Evolutionary conservation across 1,140 invertebrate genomes (phyloP), one percentile per base, ranked within the genome.

Genomic region (Platyscapa corneri): DNA sequence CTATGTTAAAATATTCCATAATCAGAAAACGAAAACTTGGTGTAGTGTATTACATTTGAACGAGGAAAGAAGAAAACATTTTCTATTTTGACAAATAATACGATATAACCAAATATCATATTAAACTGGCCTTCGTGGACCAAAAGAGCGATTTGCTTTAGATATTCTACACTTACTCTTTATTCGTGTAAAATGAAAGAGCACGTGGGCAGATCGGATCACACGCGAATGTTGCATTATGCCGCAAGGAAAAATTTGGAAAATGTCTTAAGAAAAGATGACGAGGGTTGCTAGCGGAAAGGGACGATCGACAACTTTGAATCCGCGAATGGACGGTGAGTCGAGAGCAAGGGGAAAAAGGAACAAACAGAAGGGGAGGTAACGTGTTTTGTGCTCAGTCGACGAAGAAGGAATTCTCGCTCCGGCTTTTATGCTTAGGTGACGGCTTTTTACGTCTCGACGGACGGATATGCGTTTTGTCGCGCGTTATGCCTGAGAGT

Each of bases 391-490:
- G 42, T 32, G 75, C 75, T 32, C 42, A 23, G n/a, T 34, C 75
- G 75, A 53, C 53, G 42, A 76, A 46, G 42, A 75, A 77, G 75
- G 49, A 56, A 60, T 70, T 81, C 65, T 67, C 79, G 39, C 39
- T 49, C 20, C 27, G n/a, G 37, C 64, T 67, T 32, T 81, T 77
- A 32, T 34, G 75, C 65, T 53, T 70, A 65, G 79, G 64, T 72
- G 79, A 82, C 42, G 79, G 79, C 39, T 82, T 82, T 82, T 82
- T 82, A 82, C 79, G 79, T 82, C 79, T 27, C 27, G 79, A 42
- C 65, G 46, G 30, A 77, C 46, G 75, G 46, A 77, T 77, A 77
- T 77, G 75, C 75, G 75, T 77, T 77, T 56, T 77, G 75, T 77
- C 75, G 75, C 46, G 75, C 49, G 46, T 34, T 75, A 75, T 49